Evolutionary conservation across 1,140 invertebrate genomes (phyloP), one percentile per base, ranked within the genome.

Genomic region (Drosophila mojavensis): DNA sequence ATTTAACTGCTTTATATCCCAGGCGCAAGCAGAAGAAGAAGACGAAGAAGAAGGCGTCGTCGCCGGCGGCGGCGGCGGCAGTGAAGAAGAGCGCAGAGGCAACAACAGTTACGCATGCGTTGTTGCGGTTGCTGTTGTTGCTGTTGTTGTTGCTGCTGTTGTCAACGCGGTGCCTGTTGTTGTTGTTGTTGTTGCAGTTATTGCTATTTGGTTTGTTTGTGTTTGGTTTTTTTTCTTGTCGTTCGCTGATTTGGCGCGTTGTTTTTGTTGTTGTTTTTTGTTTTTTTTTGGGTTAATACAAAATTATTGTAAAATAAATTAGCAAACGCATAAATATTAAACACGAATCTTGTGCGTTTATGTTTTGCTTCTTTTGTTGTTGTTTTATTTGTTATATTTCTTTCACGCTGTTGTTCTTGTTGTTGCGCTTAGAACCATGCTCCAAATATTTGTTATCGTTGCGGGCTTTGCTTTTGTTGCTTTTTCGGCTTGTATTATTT

Each of bases 291-390:
- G 82, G 79, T 88, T 86, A 88, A 88, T 88, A 77, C 76, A 75
- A 88, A 86, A 69, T 88, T 74, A 79, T 88, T 82, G 79, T 85
- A 79, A 82, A 79, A 82, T 82, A 70, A 82, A 86, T 86, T 82
- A 77, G 72, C 79, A 88, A 88, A 74, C 51, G 75, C 79, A 88
- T 82, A 79, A 83, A 83, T 83, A 88, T 65, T 82, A 56, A 78
- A 66, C 59, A 59, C 39, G 53, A 71, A 65, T 24, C 54, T 39
- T 61, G 63, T 74, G 43, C 20, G 10, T 15, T 58, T 24, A 24
- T 24, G 20, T 24, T 59, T 47, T 33, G 36, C 9, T 39, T 53
- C 9, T 39, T 53, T 11, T 17, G 1, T 51, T 10, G 6, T n/a
- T 45, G 48, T 39, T 33, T 47, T 6, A n/a, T 63, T 36, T 54